These are phyloP conservation scores for Trachelus iudaicus DNA, from an alignment of 2,888 invertebrate genomes.

Conservation along the genomic window DNA sequence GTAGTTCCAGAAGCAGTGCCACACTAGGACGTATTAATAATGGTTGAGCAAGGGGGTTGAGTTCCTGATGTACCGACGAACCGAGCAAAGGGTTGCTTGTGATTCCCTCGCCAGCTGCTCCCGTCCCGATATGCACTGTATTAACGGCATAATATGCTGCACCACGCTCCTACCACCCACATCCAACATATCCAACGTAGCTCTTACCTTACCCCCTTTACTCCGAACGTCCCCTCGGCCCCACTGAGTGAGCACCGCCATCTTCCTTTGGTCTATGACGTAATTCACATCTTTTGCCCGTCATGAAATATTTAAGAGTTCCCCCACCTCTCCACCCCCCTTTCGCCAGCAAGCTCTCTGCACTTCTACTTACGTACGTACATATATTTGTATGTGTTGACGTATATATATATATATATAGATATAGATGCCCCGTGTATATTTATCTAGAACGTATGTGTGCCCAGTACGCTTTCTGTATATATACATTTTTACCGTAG, in stretches of 20 bases:
- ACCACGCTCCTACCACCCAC: slow-evolving; percentile 49
- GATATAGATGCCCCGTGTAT: not conserved
- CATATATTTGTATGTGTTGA: not conserved
- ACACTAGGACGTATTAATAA: slow-evolving; percentile 48
- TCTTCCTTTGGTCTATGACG: slow-evolving; percentile 39
- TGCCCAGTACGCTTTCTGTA: not conserved
- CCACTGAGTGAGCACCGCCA: slow-evolving; percentile 22
- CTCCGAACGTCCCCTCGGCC: slow-evolving; percentile 16
- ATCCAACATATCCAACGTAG: slow-evolving; percentile 45
- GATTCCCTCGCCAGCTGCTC: slow-evolving; percentile 57
- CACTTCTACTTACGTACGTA: slow-evolving; percentile 1
- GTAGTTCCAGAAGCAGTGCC: slow-evolving; percentile 35
- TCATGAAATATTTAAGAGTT: slow-evolving; percentile 56
- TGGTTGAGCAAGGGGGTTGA: slow-evolving; percentile 18
- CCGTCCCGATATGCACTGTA: slow-evolving; percentile 57
- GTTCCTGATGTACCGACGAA: slow-evolving; percentile 5
- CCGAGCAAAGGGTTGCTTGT: slow-evolving; percentile 30
- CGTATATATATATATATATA: slow-evolving; percentile 13
- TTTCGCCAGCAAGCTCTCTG: slow-evolving; percentile 25
- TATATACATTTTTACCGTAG: not conserved
- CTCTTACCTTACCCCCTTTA: slow-evolving; percentile 29
- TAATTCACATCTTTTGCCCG: slow-evolving; percentile 50
- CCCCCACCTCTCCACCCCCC: not conserved
- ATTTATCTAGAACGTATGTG: not conserved
- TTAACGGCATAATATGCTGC: slow-evolving; percentile 59